These are phyloP conservation scores for Paramormyrops hopkinsi DNA, from an alignment of 2,797 vertebrate species.

Conservation along the genomic window DNA sequence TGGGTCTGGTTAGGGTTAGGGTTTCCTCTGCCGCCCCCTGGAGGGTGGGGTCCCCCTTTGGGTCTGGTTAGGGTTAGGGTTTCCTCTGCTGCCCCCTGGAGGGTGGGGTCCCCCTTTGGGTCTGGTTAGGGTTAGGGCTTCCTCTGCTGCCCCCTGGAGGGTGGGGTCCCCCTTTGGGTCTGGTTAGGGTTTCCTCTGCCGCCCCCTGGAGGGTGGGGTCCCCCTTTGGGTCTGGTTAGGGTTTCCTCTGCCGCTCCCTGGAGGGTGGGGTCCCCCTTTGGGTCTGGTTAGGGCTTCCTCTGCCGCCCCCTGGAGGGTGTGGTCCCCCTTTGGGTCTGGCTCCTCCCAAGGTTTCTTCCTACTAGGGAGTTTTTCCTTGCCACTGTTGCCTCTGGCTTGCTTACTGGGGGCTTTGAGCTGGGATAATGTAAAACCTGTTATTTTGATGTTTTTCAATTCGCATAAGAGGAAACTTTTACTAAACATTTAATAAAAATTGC, in stretches of 20 bases:
- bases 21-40: no score
- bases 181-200: no score
- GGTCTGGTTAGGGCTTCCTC: background rate
- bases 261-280: background rate
- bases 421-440: background rate
- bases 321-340: background rate
- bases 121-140: background rate
- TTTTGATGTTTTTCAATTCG: no score
- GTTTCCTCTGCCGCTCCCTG: no score
- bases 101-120: background rate
- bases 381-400: background rate
- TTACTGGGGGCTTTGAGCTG: background rate
- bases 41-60: background rate
- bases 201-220: background rate
- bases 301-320: background rate
- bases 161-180: background rate
- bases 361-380: background rate
- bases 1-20: background rate
- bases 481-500: no score
- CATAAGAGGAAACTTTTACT: no score
- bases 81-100: background rate
- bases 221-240: no score
- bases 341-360: background rate
- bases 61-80: background rate
- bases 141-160: background rate